Percentiles rank a stretch among this genome's conserved stretches.
phyloP scores from a whole-genome alignment of 2,113 vertebrate genomes.

The Hucho hucho region DNA sequence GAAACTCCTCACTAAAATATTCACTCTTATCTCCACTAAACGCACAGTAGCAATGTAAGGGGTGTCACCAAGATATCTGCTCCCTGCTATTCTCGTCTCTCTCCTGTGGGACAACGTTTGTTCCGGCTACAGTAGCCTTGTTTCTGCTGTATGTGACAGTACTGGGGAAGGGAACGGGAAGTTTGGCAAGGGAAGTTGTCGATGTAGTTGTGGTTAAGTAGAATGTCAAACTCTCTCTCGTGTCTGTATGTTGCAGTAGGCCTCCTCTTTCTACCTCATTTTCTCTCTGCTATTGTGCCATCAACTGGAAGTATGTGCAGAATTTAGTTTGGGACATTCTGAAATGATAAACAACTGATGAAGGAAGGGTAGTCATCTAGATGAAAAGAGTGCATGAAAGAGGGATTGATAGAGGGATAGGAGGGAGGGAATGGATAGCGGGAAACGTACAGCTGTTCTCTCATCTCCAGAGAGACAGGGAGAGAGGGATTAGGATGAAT shows the following conservation, averaged over 20 bases:
- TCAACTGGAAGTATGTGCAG: neutral
- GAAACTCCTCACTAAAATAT: slow-evolving; percentile 33
- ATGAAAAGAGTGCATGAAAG: slow-evolving; percentile 25
- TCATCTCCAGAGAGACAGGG: neutral
- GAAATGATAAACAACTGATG: slow-evolving; percentile 38
- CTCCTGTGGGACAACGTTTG: slow-evolving; percentile 38
- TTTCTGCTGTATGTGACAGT: slow-evolving; percentile 35
- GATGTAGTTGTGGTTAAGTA: slow-evolving; percentile 23
- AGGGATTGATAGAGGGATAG: neutral
- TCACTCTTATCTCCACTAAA: slow-evolving; percentile 46
- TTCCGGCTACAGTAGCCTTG: slow-evolving; percentile 34
- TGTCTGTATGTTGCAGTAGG: neutral
- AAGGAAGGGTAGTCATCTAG: slow-evolving; percentile 36
- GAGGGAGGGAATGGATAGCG: neutral
- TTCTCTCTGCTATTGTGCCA: neutral
- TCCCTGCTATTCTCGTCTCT: slow-evolving; percentile 31
- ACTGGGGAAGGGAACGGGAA: slow-evolving; percentile 31
- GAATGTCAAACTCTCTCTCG: neutral
- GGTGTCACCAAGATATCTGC: slow-evolving; percentile 29
- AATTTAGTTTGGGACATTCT: neutral
- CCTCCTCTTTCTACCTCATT: neutral
- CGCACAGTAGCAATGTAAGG: slow-evolving; percentile 19
- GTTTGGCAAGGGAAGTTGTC: slow-evolving; percentile 31
- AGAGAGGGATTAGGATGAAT: neutral
- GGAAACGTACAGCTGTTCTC: neutral